Evolutionary conservation across 2,113 vertebrate species (phyloP).

Genomic region (rabbit (Oryctolagus cuniculus)): DNA sequence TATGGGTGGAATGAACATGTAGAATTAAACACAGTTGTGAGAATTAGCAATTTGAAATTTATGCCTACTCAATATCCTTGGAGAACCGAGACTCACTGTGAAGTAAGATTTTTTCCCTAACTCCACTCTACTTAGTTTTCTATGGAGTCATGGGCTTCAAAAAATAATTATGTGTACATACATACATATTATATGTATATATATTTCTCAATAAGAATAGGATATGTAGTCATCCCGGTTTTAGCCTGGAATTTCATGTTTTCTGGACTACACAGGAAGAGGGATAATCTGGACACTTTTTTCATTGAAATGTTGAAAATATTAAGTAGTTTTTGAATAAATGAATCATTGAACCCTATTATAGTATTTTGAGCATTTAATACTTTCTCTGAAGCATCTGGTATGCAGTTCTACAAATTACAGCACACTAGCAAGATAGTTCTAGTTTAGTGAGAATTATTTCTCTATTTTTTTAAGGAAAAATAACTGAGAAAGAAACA

Average conservation of each 20-base stretch:
- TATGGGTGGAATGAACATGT: neutral
- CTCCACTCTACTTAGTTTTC: neutral
- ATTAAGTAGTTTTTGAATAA: neutral
- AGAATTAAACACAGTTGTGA: neutral
- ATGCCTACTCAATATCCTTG: neutral
- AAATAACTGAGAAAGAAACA: conserved; percentile 27
- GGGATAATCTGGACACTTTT: neutral
- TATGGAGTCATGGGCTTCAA: neutral
- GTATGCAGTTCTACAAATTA: neutral
- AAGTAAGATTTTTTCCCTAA: neutral
- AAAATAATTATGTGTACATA: neutral
- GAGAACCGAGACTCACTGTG: neutral
- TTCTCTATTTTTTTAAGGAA: conserved; percentile 1
- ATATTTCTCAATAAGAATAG: conserved; percentile 5
- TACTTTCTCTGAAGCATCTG: neutral
- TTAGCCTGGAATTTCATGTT: conserved; percentile 10
- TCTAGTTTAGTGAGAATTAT: conserved; percentile 20
- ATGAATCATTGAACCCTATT: neutral
- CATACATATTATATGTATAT: too few relatives aligned
- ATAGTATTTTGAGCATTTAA: conserved; percentile 21
- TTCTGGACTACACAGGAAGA: conserved; percentile 10
- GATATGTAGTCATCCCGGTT: neutral
- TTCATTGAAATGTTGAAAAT: conserved; percentile 25
- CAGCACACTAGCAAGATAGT: neutral
- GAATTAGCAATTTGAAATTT: neutral